These are phyloP conservation scores for Drosophila cognata DNA, from an alignment of 2,888 invertebrate genomes.

Conservation along the genomic window DNA sequence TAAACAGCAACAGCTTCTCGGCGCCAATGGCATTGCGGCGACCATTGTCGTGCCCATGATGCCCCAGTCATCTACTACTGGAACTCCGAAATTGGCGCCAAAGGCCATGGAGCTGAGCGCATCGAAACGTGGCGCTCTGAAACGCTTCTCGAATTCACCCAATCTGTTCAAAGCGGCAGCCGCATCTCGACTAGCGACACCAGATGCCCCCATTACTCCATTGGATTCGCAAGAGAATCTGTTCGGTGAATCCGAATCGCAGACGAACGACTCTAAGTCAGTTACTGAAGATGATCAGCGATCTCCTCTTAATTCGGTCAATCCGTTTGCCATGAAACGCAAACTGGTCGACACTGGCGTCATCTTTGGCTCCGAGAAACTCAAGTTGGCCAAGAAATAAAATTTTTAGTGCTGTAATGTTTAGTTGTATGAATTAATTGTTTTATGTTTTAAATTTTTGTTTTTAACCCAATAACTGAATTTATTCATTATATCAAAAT, in stretches of 20 bases:
- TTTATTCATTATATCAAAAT: background rate
- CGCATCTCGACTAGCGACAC: slow-evolving; percentile 48
- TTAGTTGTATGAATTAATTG: slow-evolving; percentile 17
- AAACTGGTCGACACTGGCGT: slow-evolving; percentile 82
- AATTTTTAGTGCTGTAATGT: slow-evolving; percentile 8
- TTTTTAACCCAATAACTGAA: background rate
- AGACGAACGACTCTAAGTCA: slow-evolving; percentile 30
- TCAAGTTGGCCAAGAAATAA: slow-evolving; percentile 77
- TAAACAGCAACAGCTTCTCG: slow-evolving; percentile 71
- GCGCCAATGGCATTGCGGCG: slow-evolving; percentile 56
- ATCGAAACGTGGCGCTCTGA: slow-evolving; percentile 86
- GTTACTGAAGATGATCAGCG: slow-evolving; percentile 46
- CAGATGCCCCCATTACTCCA: slow-evolving; percentile 40
- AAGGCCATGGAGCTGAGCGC: slow-evolving; percentile 82
- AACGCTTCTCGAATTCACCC: slow-evolving; percentile 84
- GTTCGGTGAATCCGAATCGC: slow-evolving; percentile 59
- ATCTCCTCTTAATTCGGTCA: slow-evolving; percentile 78
- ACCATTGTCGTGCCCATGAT: slow-evolving; percentile 65
- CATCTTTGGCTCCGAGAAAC: slow-evolving; percentile 78
- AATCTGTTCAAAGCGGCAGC: slow-evolving; percentile 74
- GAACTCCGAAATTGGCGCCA: slow-evolving; percentile 70
- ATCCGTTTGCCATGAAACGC: slow-evolving; percentile 85
- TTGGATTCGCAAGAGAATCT: slow-evolving; percentile 74
- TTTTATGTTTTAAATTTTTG: slow-evolving; percentile 3
- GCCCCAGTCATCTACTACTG: slow-evolving; percentile 18